A percentile compares a stretch with the other conserved stretches of the same genome.
These are phyloP conservation scores for Columbina picui DNA, from an alignment of 2,113 vertebrate species.

Conservation along the genomic window DNA sequence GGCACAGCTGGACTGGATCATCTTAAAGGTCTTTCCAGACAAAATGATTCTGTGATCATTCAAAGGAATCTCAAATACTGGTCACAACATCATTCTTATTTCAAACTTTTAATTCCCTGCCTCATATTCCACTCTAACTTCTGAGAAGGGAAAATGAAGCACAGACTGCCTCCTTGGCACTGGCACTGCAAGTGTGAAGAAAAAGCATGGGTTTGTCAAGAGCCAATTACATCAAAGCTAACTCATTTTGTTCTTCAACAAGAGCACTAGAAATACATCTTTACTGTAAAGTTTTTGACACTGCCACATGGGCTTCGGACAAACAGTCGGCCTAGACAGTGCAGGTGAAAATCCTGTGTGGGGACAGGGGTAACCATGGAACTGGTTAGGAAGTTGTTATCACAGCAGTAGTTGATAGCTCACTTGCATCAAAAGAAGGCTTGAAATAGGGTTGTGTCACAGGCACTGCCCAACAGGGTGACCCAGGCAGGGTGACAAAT, in stretches of 20 bases:
- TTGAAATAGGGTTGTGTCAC: neutral
- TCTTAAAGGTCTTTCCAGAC: too few relatives aligned
- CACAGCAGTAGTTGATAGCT: neutral
- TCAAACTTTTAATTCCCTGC: neutral
- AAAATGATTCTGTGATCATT: too few relatives aligned
- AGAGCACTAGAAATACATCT: neutral
- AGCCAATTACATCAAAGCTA: neutral
- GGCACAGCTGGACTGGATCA: neutral
- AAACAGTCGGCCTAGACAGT: neutral
- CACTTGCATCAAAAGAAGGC: rapidly evolving
- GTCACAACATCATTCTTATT: neutral
- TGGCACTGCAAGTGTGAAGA: neutral
- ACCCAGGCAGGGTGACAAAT: neutral
- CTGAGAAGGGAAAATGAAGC: neutral
- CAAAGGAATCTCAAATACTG: neutral
- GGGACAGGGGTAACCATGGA: neutral
- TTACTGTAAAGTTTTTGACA: neutral
- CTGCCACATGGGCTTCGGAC: neutral
- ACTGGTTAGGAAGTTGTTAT: neutral
- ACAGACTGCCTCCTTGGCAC: neutral
- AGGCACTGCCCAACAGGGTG: rapidly evolving
- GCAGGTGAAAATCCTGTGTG: rapidly evolving
- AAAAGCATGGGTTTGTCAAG: rapidly evolving
- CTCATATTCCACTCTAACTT: neutral
- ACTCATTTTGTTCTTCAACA: neutral